phyloP scores from a whole-genome alignment of 2,113 vertebrate genomes.

The Macroglossus sobrinus region DNA sequence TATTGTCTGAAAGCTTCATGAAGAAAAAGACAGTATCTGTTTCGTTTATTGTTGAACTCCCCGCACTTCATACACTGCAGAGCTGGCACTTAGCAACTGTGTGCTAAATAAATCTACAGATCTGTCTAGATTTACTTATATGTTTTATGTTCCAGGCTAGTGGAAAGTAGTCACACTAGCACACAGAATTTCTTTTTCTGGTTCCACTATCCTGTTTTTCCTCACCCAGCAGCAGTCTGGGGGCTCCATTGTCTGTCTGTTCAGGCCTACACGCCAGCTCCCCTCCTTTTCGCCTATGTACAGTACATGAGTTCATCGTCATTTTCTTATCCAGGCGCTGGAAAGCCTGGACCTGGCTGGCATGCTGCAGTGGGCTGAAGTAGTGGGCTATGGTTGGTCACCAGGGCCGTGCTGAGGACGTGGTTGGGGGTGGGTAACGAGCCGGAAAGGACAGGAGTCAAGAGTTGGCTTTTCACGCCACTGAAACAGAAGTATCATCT shows the following conservation, averaged over 20 bases:
- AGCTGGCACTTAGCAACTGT: not conserved
- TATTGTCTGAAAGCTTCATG: not conserved
- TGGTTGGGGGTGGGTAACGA: not conserved
- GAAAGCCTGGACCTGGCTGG: not conserved
- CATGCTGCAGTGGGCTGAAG: rapidly evolving
- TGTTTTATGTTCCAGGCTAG: not conserved
- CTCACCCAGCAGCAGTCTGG: not conserved
- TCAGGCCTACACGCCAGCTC: not conserved
- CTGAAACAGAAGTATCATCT: not conserved
- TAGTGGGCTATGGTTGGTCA: not conserved
- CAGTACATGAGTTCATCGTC: not conserved
- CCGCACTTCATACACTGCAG: too few species aligned
- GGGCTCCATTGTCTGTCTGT: too few species aligned
- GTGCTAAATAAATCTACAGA: not conserved
- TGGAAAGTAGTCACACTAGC: not conserved
- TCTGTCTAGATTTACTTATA: not conserved
- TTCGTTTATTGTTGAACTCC: not conserved
- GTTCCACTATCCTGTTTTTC: not conserved
- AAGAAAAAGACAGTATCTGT: not conserved
- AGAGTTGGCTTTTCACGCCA: not conserved
- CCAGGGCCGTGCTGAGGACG: not conserved
- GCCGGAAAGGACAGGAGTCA: not conserved
- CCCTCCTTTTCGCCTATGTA: not conserved
- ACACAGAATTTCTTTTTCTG: not conserved
- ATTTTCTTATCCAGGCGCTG: not conserved